phyloP scores from a whole-genome alignment of 2,113 vertebrate genomes.

The Nycticryphes semicollaris region DNA sequence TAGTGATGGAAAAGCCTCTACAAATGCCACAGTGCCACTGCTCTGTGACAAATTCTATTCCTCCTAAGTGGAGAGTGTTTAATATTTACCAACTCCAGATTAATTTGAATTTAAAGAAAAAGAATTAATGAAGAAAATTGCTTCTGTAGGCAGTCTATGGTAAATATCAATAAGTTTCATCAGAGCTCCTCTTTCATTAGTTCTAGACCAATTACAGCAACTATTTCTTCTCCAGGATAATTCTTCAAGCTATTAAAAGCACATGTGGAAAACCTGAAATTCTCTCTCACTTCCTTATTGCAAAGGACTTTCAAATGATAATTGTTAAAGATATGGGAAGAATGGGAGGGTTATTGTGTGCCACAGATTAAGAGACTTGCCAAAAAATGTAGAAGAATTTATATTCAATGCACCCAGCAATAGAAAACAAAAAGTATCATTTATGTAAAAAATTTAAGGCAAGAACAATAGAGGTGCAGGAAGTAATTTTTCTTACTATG shows the following conservation, averaged over 20 bases:
- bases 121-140: not conserved
- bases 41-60: slow-evolving; percentile 25
- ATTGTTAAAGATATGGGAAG: not conserved
- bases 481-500: not conserved
- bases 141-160: not conserved
- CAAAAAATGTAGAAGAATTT: not conserved
- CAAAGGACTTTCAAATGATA: not conserved
- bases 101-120: not conserved
- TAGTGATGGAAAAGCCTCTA: slow-evolving; percentile 16
- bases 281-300: not conserved
- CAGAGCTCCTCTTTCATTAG: slow-evolving; percentile 15
- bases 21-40: slow-evolving; percentile 29
- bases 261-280: not conserved
- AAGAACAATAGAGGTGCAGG: not conserved
- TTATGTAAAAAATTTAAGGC: not conserved
- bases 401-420: not conserved
- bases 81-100: not conserved
- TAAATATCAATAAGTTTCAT: slow-evolving; percentile 25
- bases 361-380: not conserved
- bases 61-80: not conserved
- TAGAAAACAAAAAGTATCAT: not conserved
- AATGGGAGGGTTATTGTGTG: not conserved
- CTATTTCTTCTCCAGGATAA: not conserved
- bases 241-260: slow-evolving; percentile 11
- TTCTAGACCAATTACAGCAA: slow-evolving; percentile 1